A percentile compares a stretch with the other conserved stretches of the same genome.
Evolutionary conservation across 2,797 vertebrate genomes (phyloP).

Genomic region (Benthosema pterotum): DNA sequence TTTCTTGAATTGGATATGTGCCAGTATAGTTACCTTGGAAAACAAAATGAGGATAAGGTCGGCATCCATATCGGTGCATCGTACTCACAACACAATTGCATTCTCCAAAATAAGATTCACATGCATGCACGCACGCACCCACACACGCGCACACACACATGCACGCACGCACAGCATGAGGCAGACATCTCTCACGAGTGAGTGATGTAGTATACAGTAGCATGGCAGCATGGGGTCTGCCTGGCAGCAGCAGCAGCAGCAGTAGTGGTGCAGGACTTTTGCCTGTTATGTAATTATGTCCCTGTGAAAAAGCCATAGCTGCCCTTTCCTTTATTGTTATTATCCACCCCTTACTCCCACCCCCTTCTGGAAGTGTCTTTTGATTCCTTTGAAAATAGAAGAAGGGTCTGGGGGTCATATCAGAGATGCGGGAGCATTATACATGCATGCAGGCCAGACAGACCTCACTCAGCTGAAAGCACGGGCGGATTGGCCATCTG

Average conservation of each 20-base stretch:
- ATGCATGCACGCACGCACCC: constrained; percentile 21
- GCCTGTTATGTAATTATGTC: constrained; percentile 42
- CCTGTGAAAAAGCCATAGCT: constrained; percentile 3
- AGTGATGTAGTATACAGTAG: constrained; percentile 13
- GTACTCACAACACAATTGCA: too few relatives aligned
- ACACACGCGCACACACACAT: neutral
- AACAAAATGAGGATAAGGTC: too few relatives aligned
- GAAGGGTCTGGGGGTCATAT: constrained; percentile 33
- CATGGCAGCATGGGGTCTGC: constrained; percentile 38
- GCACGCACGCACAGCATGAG: constrained; percentile 33
- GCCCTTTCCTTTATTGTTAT: neutral
- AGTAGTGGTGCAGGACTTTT: constrained; percentile 8
- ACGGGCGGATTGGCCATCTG: too few relatives aligned
- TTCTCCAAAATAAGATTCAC: too few relatives aligned
- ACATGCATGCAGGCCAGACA: constrained; percentile 5
- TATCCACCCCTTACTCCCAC: constrained; percentile 11
- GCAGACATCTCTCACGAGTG: constrained; percentile 37
- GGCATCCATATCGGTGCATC: too few relatives aligned
- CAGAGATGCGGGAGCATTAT: constrained; percentile 19
- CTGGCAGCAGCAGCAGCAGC: neutral
- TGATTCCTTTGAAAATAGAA: constrained; percentile 24
- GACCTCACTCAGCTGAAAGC: constrained; percentile 36
- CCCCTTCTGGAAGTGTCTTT: constrained; percentile 17
- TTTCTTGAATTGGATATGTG: too few relatives aligned
- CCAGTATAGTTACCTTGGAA: too few relatives aligned